A percentile compares a stretch with the other conserved stretches of the same genome.
These are phyloP conservation scores for Conger conger DNA, from an alignment of 2,113 vertebrate genomes.

Conservation along the genomic window DNA sequence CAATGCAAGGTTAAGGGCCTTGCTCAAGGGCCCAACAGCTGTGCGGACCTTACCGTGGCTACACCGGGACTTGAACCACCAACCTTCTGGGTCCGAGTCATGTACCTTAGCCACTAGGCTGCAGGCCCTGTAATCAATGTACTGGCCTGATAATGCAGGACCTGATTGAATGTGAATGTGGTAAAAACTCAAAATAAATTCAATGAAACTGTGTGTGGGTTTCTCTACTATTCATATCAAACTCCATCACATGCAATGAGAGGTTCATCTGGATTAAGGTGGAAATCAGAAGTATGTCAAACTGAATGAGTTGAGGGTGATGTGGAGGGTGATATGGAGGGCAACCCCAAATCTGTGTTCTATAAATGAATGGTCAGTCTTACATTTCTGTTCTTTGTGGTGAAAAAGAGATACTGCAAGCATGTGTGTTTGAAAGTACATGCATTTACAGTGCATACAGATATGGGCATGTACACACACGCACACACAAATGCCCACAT, in stretches of 20 bases:
- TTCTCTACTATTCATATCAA: not conserved
- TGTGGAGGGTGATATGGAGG: not conserved
- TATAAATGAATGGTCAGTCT: too few species aligned
- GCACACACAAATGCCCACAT: not conserved
- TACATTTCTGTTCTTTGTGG: not conserved
- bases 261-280: not conserved
- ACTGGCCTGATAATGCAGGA: not conserved
- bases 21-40: too few species aligned
- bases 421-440: not conserved
- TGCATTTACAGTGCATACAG: not conserved
- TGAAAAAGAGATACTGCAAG: not conserved
- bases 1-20: too few species aligned
- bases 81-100: too few species aligned
- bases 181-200: conserved; percentile 45
- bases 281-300: not conserved
- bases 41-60: too few species aligned
- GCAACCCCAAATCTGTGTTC: not conserved
- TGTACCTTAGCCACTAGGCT: too few species aligned
- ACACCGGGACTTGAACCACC: too few species aligned
- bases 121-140: too few species aligned
- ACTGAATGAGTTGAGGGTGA: not conserved
- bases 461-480: not conserved
- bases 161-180: conserved; percentile 29
- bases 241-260: not conserved
- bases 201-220: not conserved